Percentiles rank a stretch among this genome's conserved stretches.
These are phyloP conservation scores for Sebastes flavidus DNA, from an alignment of 2,797 vertebrate genomes.

Conservation along the genomic window DNA sequence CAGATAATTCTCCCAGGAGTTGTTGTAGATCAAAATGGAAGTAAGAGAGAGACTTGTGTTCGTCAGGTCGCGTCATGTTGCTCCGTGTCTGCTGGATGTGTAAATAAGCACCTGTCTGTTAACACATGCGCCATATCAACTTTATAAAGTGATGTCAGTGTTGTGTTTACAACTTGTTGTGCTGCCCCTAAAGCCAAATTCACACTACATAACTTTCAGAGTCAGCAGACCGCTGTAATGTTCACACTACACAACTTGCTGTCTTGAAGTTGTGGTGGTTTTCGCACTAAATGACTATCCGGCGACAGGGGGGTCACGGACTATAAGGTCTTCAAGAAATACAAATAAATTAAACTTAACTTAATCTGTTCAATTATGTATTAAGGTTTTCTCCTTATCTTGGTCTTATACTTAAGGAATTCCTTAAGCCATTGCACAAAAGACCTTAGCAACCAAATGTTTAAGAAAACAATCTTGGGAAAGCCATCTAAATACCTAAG, in stretches of 20 bases:
- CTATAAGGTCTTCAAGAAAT: too few species aligned
- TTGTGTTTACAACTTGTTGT: background rate
- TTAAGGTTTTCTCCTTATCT: too few species aligned
- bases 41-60: background rate
- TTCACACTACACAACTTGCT: background rate
- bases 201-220: accelerated
- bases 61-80: background rate
- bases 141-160: background rate
- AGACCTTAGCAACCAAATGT: background rate
- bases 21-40: background rate
- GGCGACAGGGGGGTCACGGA: too few species aligned
- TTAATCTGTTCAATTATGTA: too few species aligned
- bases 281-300: accelerated
- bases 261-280: accelerated
- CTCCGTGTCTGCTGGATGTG: background rate
- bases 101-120: background rate
- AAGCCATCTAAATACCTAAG: background rate
- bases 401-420: too few species aligned
- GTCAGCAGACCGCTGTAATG: accelerated
- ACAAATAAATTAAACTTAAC: accelerated
- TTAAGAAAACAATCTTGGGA: background rate
- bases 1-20: background rate
- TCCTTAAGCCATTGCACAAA: too few species aligned
- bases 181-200: background rate
- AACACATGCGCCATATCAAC: background rate